phyloP scores from a whole-genome alignment of 2,797 vertebrate genomes.

The Euthynnus affinis region DNA sequence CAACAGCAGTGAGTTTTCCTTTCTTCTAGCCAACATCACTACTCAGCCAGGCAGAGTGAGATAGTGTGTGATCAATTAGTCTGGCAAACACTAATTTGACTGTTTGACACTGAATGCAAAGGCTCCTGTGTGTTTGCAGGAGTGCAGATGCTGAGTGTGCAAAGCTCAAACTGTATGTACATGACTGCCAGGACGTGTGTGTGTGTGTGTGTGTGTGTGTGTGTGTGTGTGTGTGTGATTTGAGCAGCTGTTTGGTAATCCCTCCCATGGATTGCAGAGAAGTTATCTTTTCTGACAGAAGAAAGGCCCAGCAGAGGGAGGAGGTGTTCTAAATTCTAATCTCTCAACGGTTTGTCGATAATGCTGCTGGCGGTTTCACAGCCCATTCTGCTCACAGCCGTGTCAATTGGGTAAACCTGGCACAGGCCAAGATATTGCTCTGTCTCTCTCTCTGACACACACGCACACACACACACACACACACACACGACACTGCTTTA shows the following conservation, averaged over 20 bases:
- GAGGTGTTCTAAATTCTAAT: conserved; percentile 69
- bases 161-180: background rate
- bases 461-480: background rate
- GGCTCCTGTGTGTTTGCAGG: background rate
- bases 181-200: background rate
- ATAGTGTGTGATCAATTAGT: conserved; percentile 47
- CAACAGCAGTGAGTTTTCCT: conserved; percentile 4
- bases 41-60: conserved; percentile 14
- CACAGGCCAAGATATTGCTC: conserved; percentile 27
- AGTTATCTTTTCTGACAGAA: conserved; percentile 59
- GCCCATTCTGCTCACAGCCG: conserved; percentile 51
- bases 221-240: conserved; percentile 14
- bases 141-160: conserved; percentile 20
- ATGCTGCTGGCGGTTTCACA: conserved; percentile 50
- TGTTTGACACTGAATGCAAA: conserved; percentile 1
- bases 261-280: conserved; percentile 43
- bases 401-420: conserved; percentile 30
- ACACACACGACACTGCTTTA: conserved; percentile 23
- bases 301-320: conserved; percentile 53
- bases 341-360: conserved; percentile 69
- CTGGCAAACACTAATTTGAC: conserved; percentile 27
- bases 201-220: conserved; percentile 15
- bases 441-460: background rate
- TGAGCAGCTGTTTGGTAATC: conserved; percentile 48
- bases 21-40: conserved; percentile 24